Base-by-base conservation (phyloP, 2,888 invertebrate genomes). In the Epsilonema sp. region DNA sequence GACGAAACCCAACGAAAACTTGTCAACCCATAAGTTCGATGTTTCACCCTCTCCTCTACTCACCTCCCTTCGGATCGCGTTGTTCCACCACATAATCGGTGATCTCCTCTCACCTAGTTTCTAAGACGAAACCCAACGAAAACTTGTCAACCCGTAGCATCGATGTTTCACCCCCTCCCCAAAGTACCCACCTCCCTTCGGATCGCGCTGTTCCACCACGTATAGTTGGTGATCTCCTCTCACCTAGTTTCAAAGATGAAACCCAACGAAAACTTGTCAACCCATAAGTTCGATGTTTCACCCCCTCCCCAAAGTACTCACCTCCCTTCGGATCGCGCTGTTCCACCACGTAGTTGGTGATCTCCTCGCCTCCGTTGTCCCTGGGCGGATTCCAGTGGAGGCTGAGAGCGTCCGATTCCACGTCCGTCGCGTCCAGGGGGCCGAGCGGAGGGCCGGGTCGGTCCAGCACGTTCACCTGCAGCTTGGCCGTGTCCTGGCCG, bases 61-160 rank as follows among this genome's bases (percentile, higher is more conserved):
- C 56, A 23, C 63, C 54, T n/a, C 67, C 67, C 43, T 62, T 78
- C 13, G 80, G 78, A 70, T 89, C 87, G 56, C 81, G 80, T 71
- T 82, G 90, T 68, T 99, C 97, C 46, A 97, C 78, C 26, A 92
- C 80, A 57, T 99, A 97, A 66, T 92, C 94, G 20, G 85, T 87
- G 57, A 97, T 76, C 23, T 51, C 52, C 36, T 51, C 55, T n/a
- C n/a, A n/a, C n/a, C n/a, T n/a, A n/a, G n/a, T n/a, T n/a, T n/a
- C n/a, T n/a, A n/a, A n/a, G n/a, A n/a, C n/a, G n/a, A n/a, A n/a
- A n/a, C n/a, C n/a, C n/a, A n/a, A n/a, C n/a, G n/a, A n/a, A n/a
- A n/a, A n/a, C n/a, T n/a, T n/a, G n/a, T n/a, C n/a, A n/a, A n/a
- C n/a, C n/a, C n/a, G n/a, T n/a, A n/a, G n/a, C n/a, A n/a, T n/a